Evolutionary conservation across 2,113 vertebrate genomes (phyloP).

Genomic region (Pedionomus torquatus): DNA sequence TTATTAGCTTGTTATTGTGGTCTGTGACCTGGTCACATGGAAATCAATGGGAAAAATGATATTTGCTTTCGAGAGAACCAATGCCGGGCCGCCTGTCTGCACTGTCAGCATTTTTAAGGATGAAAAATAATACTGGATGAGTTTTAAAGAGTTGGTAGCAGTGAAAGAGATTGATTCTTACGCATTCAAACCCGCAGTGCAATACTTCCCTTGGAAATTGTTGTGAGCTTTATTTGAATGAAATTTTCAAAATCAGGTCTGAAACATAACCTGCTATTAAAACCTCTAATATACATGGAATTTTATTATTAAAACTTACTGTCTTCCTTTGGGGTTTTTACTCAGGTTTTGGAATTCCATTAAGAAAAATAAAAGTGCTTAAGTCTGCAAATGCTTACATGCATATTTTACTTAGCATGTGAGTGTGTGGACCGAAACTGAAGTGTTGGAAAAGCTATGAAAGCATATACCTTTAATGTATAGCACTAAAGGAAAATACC

Average conservation of each 20-base stretch:
- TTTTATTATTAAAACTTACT: neutral
- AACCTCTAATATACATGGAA: neutral
- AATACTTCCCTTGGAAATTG: neutral
- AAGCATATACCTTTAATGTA: neutral
- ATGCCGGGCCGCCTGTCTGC: neutral
- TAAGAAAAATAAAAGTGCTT: neutral
- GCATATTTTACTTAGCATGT: neutral
- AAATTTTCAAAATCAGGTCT: neutral
- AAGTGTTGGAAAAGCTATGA: neutral
- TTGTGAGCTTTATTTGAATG: neutral
- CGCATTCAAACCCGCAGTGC: neutral
- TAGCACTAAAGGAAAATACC: neutral
- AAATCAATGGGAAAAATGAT: neutral
- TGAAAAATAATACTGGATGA: neutral
- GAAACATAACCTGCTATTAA: neutral
- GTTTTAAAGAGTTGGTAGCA: neutral
- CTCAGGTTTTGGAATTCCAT: neutral
- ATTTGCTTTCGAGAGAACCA: neutral
- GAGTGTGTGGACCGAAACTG: neutral
- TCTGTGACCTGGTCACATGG: neutral
- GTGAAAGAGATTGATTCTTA: neutral
- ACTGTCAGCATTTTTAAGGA: neutral
- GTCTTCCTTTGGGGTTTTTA: neutral
- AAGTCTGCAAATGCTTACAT: neutral
- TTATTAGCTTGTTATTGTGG: neutral